phyloP scores from a whole-genome alignment of 1,140 invertebrate genomes.

The Cydia amplana region DNA sequence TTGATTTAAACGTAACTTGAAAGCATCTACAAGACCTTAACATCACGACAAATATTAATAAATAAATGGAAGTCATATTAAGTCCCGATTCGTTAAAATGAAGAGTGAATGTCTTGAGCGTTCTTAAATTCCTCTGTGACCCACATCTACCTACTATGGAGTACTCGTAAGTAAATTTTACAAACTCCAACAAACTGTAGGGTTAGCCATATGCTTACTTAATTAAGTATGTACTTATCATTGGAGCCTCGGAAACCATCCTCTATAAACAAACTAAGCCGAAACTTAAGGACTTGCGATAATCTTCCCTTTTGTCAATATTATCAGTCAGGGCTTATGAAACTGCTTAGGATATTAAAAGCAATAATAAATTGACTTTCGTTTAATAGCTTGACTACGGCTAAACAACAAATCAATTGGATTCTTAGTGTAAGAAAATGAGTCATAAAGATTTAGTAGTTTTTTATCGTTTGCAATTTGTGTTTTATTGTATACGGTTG shows the following conservation, averaged over 20 bases:
- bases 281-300: slow-evolving; percentile 14
- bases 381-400: background rate
- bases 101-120: too few species aligned
- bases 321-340: slow-evolving; percentile 15
- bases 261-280: slow-evolving; percentile 26
- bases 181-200: slow-evolving; percentile 7
- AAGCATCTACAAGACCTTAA: too few species aligned
- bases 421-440: too few species aligned
- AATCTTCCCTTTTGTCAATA: slow-evolving; percentile 26
- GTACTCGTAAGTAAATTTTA: background rate
- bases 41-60: too few species aligned
- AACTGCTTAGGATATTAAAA: slow-evolving; percentile 3
- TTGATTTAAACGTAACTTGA: too few species aligned
- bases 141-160: background rate
- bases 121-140: background rate
- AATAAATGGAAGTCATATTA: too few species aligned
- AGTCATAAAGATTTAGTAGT: too few species aligned
- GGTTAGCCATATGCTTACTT: slow-evolving; percentile 1
- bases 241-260: slow-evolving; percentile 19
- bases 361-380: background rate
- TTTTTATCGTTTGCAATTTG: too few species aligned
- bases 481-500: too few species aligned
- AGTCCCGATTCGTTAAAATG: too few species aligned
- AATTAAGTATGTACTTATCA: slow-evolving; percentile 26
- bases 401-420: too few species aligned